Percentiles rank a stretch among this genome's conserved stretches.
phyloP scores from a whole-genome alignment of 2,797 vertebrate genomes.

The Pagetopsis macropterus region DNA sequence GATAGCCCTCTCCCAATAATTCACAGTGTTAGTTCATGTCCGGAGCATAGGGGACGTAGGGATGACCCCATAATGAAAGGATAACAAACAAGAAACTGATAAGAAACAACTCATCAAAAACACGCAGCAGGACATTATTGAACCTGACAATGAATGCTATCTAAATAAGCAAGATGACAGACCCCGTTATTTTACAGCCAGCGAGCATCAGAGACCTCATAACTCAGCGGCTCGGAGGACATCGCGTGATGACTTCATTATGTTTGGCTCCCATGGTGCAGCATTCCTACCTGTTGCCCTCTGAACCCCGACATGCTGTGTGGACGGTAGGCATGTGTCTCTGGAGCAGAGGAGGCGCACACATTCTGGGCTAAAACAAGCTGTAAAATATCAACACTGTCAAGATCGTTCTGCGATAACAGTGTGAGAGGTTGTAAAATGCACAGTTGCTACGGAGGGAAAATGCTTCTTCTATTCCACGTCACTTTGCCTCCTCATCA shows the following conservation, averaged over 20 bases:
- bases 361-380: conserved; percentile 38
- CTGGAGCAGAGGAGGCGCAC: conserved; percentile 13
- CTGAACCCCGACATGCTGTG: conserved; percentile 50
- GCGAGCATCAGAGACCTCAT: conserved; percentile 43
- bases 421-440: not conserved
- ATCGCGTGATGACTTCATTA: conserved; percentile 70
- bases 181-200: conserved; percentile 59
- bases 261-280: conserved; percentile 57
- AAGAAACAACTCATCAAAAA: conserved; percentile 2
- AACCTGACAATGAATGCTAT: conserved; percentile 49
- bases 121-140: conserved; percentile 14
- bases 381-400: conserved; percentile 46
- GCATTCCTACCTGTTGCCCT: conserved; percentile 72
- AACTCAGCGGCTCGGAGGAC: conserved; percentile 46
- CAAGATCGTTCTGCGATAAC: conserved; percentile 30
- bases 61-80: not conserved
- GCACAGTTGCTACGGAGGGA: not conserved
- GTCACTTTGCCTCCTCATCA: not conserved
- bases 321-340: conserved; percentile 31
- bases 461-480: not conserved
- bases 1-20: too few relatives aligned
- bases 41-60: too few relatives aligned
- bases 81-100: conserved; percentile 11
- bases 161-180: conserved; percentile 30
- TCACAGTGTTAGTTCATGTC: too few relatives aligned